Percentiles rank a stretch among this genome's conserved stretches.
Conservation (phyloP, 2,888 invertebrate species). For the Pterobdella sp. region DNA sequence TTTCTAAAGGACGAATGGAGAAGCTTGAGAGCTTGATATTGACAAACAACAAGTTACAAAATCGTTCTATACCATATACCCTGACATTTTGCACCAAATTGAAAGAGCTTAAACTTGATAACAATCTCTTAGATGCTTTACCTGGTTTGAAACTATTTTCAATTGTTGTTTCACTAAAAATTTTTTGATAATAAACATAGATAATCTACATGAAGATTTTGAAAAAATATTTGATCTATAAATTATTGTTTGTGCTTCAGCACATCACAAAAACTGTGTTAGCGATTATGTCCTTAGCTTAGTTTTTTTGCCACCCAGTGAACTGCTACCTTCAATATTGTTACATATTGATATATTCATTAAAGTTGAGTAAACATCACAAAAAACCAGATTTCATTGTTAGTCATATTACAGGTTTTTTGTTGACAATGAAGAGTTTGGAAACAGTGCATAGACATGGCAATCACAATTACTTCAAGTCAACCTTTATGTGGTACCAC, state of each 20-base stretch:
- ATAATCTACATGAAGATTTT: too few relatives aligned
- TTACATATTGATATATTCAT: too few relatives aligned
- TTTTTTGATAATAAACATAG: too few relatives aligned
- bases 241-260: too few relatives aligned
- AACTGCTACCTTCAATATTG: too few relatives aligned
- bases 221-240: too few relatives aligned
- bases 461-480: slow-evolving; percentile 55
- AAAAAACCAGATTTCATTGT: too few relatives aligned
- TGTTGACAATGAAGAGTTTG: slow-evolving; percentile 50
- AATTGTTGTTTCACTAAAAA: too few relatives aligned
- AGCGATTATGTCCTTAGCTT: too few relatives aligned
- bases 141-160: slow-evolving; percentile 47
- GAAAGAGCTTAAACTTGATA: slow-evolving; percentile 51
- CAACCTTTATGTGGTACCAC: slow-evolving; percentile 55
- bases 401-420: slow-evolving; percentile 43
- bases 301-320: too few relatives aligned
- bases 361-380: too few relatives aligned
- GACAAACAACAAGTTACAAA: slow-evolving; percentile 53
- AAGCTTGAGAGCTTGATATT: slow-evolving; percentile 51
- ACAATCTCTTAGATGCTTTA: slow-evolving; percentile 53
- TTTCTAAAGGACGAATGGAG: slow-evolving; percentile 44
- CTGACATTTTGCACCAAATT: slow-evolving; percentile 51
- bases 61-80: slow-evolving; percentile 52
- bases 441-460: slow-evolving; percentile 54
- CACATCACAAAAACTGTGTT: too few relatives aligned